Evolutionary conservation across 2,888 invertebrate genomes (phyloP), one percentile per base, ranked within the genome.

Genomic region (Mimumesa dahlbomi): DNA sequence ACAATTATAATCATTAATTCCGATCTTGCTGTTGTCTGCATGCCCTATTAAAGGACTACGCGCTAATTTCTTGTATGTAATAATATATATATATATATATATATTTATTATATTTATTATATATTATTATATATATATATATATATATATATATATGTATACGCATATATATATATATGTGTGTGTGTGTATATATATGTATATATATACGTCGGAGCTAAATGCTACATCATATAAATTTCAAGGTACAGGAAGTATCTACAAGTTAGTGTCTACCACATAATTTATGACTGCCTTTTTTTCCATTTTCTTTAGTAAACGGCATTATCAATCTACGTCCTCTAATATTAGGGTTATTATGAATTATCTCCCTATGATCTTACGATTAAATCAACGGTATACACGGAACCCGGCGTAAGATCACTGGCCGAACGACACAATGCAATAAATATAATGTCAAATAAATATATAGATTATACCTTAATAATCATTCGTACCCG

Each of bases 231-330:
- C 83, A 85, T 87, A 87, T 78, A 86, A 86, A 87, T 85, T 84
- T 85, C 80, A 87, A 87, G 86, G 87, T 87, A 87, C 87, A 83
- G 85, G 84, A 86, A 85, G 86, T 87, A 87, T 87, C 87, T 87
- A 87, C 87, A 87, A 82, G 75, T 85, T 74, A 67, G 78, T 78
- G 74, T 72, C 81, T 82, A 84, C 76, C 79, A 79, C 81, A 71
- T 79, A 77, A 77, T 64, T 56, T 64, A 71, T 67, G 73, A 48
- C 73, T 66, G 62, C 52, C 69, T 70, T 54, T 29, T 38, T 25
- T 64, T 31, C 25, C 14, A 54, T 34, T 6, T 31, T 22, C 18
- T 64, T 62, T 43, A 62, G 45, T 64, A 38, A 69, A 43, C 59
- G 53, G 42, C 70, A 48, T 73, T 58, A n/a, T n/a, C n/a, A 62